Base-by-base conservation (phyloP, 2,797 vertebrate species). In the Psittacula echo region DNA sequence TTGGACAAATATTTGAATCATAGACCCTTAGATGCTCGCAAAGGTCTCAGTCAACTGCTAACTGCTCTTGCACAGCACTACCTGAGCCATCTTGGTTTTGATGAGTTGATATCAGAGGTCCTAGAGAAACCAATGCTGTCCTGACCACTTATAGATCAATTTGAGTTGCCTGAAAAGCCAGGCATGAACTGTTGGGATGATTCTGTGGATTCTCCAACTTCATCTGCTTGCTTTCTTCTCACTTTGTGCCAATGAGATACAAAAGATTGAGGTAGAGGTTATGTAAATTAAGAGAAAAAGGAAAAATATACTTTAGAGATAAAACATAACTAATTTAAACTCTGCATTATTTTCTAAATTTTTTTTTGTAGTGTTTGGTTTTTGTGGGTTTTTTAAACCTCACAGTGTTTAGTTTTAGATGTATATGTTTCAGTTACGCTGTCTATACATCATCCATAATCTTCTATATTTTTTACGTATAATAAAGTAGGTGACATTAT, bases 1-100 rank as follows among this genome's bases (percentile, higher is more conserved):
- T 67, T 93, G 83, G 82, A 83, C n/a, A 91, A 90, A 90, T 87
- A 91, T 82, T 94, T 88, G 67, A 51, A 58, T 64, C 13, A 66
- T 30, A 85, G 34, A 72, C n/a, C 21, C 45, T 88, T 39, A 53
- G 29, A 91, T 34, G 13, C 32, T 84, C 53, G 58, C 82, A 93
- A 76, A 75, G 30, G 16, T 81, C 39, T 91, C 61, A 60, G 68
- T 47, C 22, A 72, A 13, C 23, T 73, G 8, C 22, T 66, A 68
- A 48, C 53, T 78, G 34, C 4, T 13, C n/a, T 90, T 18, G 4
- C 30, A 64, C 37, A 48, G 67, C 50, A 70, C 22, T 39, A 58
- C 13, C 47, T 62, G 53, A 70, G 37, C 26, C 37, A n/a, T 73
- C 44, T 44, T 61, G 13, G 10, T 24, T 88, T 62, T 27, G 37